These are phyloP conservation scores for Ciconia boyciana DNA, from an alignment of 2,113 vertebrate species.

Conservation along the genomic window DNA sequence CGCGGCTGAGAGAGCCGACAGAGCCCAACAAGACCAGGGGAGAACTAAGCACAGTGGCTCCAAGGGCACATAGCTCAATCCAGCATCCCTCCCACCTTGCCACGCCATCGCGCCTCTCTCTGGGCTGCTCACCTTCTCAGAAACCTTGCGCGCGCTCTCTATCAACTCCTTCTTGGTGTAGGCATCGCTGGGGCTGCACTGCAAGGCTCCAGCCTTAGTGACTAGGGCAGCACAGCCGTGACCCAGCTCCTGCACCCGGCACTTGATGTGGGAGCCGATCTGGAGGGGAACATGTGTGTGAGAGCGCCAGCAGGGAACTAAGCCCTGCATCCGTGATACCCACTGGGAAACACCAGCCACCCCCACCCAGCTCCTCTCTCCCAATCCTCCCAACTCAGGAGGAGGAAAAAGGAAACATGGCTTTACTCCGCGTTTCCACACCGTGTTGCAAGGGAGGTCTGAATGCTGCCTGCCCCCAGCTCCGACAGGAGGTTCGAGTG, in stretches of 20 bases:
- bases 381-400: not conserved
- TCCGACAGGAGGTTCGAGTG: rapidly evolving
- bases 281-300: not conserved
- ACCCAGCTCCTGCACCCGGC: not conserved
- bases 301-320: not conserved
- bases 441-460: not conserved
- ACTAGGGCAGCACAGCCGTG: not conserved
- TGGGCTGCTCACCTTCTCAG: not conserved
- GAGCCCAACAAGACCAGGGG: not conserved
- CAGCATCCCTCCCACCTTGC: not conserved
- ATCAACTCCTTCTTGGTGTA: not conserved
- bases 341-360: not conserved
- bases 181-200: not conserved
- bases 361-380: not conserved
- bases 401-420: not conserved
- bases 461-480: not conserved
- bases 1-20: not conserved
- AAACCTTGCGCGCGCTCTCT: not conserved
- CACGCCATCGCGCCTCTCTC: not conserved
- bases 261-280: not conserved
- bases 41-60: not conserved
- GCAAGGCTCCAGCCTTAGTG: not conserved
- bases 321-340: not conserved
- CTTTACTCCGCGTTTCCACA: not conserved
- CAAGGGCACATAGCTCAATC: not conserved